These are phyloP conservation scores for Iselma pallidipennis DNA, from an alignment of 2,888 invertebrate genomes.

Conservation along the genomic window DNA sequence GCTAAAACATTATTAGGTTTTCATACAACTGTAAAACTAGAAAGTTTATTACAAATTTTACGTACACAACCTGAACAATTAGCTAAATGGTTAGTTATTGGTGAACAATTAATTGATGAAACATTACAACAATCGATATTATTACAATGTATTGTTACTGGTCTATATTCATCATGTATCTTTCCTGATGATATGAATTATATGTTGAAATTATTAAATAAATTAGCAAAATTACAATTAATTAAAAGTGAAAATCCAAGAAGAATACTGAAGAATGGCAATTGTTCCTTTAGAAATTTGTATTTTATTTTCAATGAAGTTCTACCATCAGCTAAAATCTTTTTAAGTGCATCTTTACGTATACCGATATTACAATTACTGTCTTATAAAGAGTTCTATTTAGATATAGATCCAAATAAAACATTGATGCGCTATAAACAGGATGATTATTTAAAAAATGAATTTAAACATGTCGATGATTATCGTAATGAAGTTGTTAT, in stretches of 20 bases:
- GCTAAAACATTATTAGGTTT: constrained; percentile 83
- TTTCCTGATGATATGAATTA: constrained; percentile 75
- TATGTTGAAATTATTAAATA: constrained; percentile 66
- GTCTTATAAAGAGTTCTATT: constrained; percentile 87
- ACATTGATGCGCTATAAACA: constrained; percentile 66
- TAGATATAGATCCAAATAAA: constrained; percentile 91
- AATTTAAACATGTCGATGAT: constrained; percentile 60
- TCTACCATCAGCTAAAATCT: constrained; percentile 88
- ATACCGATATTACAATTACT: constrained; percentile 89
- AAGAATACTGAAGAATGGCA: constrained; percentile 78
- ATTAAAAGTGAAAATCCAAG: constrained; percentile 70
- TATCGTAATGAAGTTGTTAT: constrained; percentile 81
- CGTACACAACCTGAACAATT: constrained; percentile 71
- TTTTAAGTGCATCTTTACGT: constrained; percentile 89
- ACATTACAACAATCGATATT: constrained; percentile 47
- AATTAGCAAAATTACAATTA: constrained; percentile 74
- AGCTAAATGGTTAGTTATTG: constrained; percentile 69
- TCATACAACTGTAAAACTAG: constrained; percentile 70
- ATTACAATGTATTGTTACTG: constrained; percentile 64
- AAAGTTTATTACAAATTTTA: constrained; percentile 70
- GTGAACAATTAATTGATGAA: constrained; percentile 62
- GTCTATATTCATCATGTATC: constrained; percentile 74
- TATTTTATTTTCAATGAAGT: constrained; percentile 90
- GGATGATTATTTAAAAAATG: constrained; percentile 18
- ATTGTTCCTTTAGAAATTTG: constrained; percentile 83